A percentile compares a stretch with the other conserved stretches of the same genome.
These are phyloP conservation scores for Tineola bisselliella DNA, from an alignment of 2,888 invertebrate genomes.

Conservation along the genomic window DNA sequence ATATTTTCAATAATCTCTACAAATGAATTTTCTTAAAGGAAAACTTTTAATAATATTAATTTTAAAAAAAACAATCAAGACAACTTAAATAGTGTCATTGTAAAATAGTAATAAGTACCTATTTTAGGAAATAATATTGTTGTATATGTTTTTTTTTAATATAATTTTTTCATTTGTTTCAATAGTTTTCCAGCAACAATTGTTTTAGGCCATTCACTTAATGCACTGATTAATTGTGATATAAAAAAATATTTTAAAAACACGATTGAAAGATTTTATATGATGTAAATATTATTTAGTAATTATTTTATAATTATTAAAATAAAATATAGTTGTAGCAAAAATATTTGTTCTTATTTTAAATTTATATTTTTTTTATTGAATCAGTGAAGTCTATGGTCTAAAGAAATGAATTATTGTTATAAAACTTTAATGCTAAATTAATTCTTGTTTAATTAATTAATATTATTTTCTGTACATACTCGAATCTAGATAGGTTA, in stretches of 20 bases:
- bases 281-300: too few relatives aligned
- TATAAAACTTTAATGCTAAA: conserved; percentile 37
- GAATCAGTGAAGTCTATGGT: not conserved
- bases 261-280: not conserved
- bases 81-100: too few relatives aligned
- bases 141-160: too few relatives aligned
- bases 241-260: not conserved
- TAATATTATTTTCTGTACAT: conserved; percentile 40
- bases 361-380: not conserved
- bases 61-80: too few relatives aligned
- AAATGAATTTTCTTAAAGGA: too few relatives aligned
- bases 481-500: conserved; percentile 65
- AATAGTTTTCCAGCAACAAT: not conserved
- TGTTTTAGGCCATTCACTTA: not conserved
- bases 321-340: too few relatives aligned
- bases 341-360: too few relatives aligned
- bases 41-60: too few relatives aligned
- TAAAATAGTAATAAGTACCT: too few relatives aligned
- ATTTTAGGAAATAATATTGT: too few relatives aligned
- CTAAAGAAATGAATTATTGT: not conserved
- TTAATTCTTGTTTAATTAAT: conserved; percentile 60
- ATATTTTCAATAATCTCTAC: too few relatives aligned
- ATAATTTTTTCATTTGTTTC: not conserved
- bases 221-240: not conserved
- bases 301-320: too few relatives aligned